These are phyloP conservation scores for Australoheros scitulus DNA, from an alignment of 2,113 vertebrate genomes.

Conservation along the genomic window DNA sequence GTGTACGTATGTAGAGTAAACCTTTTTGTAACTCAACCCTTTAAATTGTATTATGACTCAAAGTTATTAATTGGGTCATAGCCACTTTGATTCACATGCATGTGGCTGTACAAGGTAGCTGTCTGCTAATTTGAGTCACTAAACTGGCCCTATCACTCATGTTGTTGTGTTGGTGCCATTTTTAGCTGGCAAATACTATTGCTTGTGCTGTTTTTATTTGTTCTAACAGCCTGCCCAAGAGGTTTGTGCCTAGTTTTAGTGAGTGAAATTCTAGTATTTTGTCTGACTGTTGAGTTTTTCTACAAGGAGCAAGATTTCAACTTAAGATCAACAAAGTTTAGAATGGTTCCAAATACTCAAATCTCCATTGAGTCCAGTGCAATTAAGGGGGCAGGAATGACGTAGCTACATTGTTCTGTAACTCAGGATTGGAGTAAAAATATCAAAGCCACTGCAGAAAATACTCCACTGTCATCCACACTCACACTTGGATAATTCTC, in stretches of 20 bases:
- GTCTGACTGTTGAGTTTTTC: background rate
- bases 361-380: background rate
- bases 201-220: background rate
- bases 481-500: conserved; percentile 76
- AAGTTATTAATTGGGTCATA: background rate
- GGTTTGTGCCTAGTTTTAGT: no score
- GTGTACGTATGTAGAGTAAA: background rate
- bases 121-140: background rate
- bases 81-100: no score
- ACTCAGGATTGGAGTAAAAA: background rate
- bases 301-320: background rate
- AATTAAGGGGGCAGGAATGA: background rate
- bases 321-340: background rate
- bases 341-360: background rate
- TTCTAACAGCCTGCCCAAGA: no score
- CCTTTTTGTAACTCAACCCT: background rate
- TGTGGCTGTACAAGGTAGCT: no score
- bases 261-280: no score
- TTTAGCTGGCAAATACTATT: background rate
- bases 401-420: background rate
- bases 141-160: background rate
- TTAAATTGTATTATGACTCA: background rate
- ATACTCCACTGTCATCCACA: conserved; percentile 31
- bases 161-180: background rate
- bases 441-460: background rate